Conservation (phyloP, 1,140 invertebrate species). For the Macrostomum lignano region DNA sequence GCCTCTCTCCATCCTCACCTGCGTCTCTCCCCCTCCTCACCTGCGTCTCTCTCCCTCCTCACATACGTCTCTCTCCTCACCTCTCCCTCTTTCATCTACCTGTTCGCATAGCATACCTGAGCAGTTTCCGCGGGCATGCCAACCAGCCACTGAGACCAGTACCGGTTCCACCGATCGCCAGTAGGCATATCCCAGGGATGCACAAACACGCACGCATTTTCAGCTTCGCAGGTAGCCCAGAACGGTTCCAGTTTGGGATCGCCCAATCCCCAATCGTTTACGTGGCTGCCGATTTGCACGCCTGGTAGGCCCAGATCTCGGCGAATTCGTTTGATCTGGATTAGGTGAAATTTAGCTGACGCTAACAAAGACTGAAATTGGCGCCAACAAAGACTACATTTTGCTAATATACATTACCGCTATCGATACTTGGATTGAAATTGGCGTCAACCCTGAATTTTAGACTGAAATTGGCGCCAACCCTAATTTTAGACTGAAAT, state of each 20-base stretch:
- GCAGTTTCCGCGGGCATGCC: conserved; percentile 37
- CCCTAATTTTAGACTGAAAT: too few species aligned
- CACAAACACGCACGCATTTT: conserved; percentile 28
- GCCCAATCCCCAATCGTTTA: conserved; percentile 36
- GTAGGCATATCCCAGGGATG: conserved; percentile 37
- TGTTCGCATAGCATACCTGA: too few species aligned
- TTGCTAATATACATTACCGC: not conserved
- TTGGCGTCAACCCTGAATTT: conserved; percentile 18
- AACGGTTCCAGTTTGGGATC: conserved; percentile 29
- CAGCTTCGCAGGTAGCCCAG: not conserved
- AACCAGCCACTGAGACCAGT: conserved; percentile 37
- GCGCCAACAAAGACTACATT: not conserved
- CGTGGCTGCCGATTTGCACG: conserved; percentile 35
- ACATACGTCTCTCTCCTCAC: too few species aligned
- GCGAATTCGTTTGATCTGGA: not conserved
- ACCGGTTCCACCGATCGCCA: conserved; percentile 31
- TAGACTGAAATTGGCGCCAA: too few species aligned
- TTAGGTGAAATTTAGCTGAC: not conserved
- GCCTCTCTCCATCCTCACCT: too few species aligned
- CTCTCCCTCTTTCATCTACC: too few species aligned
- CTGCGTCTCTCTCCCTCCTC: too few species aligned
- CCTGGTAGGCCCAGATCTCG: conserved; percentile 25
- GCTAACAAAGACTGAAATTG: too few species aligned
- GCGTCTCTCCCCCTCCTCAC: too few species aligned
- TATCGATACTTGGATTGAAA: not conserved